A percentile compares a stretch with the other conserved stretches of the same genome.
phyloP scores from a whole-genome alignment of 2,888 invertebrate genomes.

The Acronicta leporina region DNA sequence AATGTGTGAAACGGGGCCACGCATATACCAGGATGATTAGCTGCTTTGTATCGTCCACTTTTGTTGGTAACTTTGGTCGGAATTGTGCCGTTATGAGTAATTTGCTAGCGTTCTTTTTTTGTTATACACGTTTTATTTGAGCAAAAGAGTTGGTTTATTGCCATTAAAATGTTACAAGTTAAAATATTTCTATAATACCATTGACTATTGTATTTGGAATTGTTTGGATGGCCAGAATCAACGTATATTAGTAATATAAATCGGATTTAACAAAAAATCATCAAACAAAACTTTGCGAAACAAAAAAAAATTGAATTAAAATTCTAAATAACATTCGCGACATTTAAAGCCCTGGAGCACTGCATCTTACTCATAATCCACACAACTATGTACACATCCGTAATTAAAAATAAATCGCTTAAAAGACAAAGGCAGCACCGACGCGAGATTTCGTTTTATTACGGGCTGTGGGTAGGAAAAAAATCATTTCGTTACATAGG shows the following conservation, averaged over 20 bases:
- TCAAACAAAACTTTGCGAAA: not conserved
- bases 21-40: slow-evolving; percentile 85
- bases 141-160: slow-evolving; percentile 31
- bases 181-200: not conserved
- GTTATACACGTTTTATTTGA: slow-evolving; percentile 46
- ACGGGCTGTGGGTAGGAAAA: slow-evolving; percentile 68
- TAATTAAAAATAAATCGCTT: slow-evolving; percentile 66
- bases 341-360: slow-evolving; percentile 23
- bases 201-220: not conserved
- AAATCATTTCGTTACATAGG: slow-evolving; percentile 83
- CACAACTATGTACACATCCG: slow-evolving; percentile 51
- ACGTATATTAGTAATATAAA: not conserved
- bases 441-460: slow-evolving; percentile 81
- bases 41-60: slow-evolving; percentile 80
- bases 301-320: slow-evolving; percentile 12
- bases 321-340: slow-evolving; percentile 28
- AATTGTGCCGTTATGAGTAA: slow-evolving; percentile 66
- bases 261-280: slow-evolving; percentile 1
- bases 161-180: slow-evolving; percentile 10
- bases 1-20: slow-evolving; percentile 87
- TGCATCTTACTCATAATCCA: slow-evolving; percentile 52
- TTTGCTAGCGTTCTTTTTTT: slow-evolving; percentile 55
- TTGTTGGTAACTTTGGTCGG: slow-evolving; percentile 72
- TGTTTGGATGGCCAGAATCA: not conserved
- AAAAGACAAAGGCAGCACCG: slow-evolving; percentile 66